These are phyloP conservation scores for Heteractis magnifica DNA, from an alignment of 92 coral and sea anemone species.

Conservation along the genomic window DNA sequence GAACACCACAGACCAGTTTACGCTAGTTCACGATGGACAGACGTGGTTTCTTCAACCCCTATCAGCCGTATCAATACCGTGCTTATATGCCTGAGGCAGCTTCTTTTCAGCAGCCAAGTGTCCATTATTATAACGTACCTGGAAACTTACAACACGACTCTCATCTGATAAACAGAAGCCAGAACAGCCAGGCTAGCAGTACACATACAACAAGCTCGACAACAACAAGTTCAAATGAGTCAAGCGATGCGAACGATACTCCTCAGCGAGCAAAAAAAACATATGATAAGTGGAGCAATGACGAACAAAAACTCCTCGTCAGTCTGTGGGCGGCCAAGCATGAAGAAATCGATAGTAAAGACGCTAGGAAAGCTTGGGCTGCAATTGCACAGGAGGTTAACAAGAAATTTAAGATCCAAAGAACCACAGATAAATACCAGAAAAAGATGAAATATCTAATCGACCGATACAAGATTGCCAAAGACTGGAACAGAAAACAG, in stretches of 20 bases:
- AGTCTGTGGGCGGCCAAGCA: no score
- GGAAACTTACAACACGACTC: conserved; percentile 9
- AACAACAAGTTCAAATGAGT: no score
- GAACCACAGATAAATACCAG: conserved; percentile 44
- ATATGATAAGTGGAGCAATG: conserved; percentile 20
- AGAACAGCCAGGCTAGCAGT: no score
- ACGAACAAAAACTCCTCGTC: conserved; percentile 1
- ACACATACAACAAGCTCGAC: no score
- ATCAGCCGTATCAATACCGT: no score
- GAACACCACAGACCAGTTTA: no score
- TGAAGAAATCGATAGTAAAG: conserved; percentile 25
- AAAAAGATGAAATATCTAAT: conserved; percentile 54
- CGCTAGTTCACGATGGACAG: no score
- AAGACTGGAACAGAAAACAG: conserved; percentile 50
- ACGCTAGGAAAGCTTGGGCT: conserved; percentile 50
- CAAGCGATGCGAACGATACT: background rate
- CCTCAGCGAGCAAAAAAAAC: background rate
- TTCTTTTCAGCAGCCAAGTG: no score
- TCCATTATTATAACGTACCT: background rate
- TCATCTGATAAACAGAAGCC: no score
- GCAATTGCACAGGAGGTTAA: conserved; percentile 48
- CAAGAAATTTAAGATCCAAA: conserved; percentile 29
- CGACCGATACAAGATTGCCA: conserved; percentile 51
- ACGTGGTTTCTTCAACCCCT: no score
- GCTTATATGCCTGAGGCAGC: no score